These are phyloP conservation scores for Mustelus asterias DNA, from an alignment of 2,113 vertebrate genomes.

Conservation along the genomic window DNA sequence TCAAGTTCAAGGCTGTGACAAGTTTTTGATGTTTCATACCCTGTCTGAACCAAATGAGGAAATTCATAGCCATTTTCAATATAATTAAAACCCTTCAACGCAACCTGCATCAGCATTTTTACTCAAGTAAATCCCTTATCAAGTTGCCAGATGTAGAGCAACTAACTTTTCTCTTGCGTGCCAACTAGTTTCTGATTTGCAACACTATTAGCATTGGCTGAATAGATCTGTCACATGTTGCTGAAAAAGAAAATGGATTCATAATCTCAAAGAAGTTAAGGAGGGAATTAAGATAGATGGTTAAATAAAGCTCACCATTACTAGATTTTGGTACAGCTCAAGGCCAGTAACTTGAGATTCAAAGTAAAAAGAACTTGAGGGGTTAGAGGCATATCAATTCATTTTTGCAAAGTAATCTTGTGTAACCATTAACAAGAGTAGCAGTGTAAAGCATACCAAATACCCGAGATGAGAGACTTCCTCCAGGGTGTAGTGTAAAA, in stretches of 20 bases:
- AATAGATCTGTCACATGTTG: background rate
- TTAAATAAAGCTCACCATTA: background rate
- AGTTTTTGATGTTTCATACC: background rate
- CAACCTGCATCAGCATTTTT: constrained; percentile 5
- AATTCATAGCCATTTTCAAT: background rate
- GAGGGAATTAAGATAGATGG: background rate
- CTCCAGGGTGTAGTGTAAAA: background rate
- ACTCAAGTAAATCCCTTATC: background rate
- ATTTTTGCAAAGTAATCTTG: background rate
- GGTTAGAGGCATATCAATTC: background rate
- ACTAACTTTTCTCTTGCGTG: background rate
- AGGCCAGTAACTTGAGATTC: background rate
- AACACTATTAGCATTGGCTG: background rate
- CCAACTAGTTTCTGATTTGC: background rate
- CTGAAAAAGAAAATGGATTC: background rate
- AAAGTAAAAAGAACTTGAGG: background rate
- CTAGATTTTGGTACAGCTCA: background rate
- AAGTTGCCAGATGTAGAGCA: background rate
- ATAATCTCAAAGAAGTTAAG: background rate
- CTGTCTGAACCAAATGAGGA: background rate
- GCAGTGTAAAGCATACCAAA: background rate
- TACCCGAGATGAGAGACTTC: background rate
- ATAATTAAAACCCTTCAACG: background rate
- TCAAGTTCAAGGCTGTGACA: background rate
- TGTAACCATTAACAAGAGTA: background rate